Conservation (phyloP, 2,797 vertebrate genomes). For the Clarias fuscus region DNA sequence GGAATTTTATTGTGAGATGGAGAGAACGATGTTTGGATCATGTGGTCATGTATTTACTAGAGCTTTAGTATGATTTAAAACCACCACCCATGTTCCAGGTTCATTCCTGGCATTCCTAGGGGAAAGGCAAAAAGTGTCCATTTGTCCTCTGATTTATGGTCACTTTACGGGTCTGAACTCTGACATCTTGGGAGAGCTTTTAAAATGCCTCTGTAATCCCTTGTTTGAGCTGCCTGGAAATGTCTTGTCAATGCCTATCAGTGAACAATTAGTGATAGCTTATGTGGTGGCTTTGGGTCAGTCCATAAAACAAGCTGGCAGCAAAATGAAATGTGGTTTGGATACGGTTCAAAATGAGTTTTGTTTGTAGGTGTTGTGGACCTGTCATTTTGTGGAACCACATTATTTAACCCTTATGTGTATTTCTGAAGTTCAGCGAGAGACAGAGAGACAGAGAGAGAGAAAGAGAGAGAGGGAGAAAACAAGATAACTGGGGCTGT, state of each 20-base stretch:
- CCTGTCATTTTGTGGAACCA: neutral
- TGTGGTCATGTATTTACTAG: conserved; percentile 18
- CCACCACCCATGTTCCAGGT: conserved; percentile 24
- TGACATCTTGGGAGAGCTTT: conserved; percentile 75
- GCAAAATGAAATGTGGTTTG: neutral
- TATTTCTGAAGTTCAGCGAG: conserved; percentile 55
- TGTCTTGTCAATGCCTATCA: conserved; percentile 66
- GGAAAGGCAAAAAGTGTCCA: conserved; percentile 57
- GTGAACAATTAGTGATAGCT: conserved; percentile 61
- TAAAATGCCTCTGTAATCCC: conserved; percentile 79
- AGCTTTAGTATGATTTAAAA: conserved; percentile 30
- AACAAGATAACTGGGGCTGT: conserved; percentile 59
- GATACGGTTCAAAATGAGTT: neutral
- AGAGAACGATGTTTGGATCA: neutral
- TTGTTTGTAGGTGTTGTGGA: neutral
- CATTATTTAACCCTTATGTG: conserved; percentile 52
- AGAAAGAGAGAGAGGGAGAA: neutral
- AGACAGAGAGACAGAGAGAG: conserved; percentile 45
- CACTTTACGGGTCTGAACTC: conserved; percentile 70
- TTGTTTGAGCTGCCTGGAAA: conserved; percentile 60
- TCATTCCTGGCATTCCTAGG: conserved; percentile 46
- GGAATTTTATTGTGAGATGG: conserved; percentile 10
- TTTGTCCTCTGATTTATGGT: conserved; percentile 55
- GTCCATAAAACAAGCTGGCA: conserved; percentile 29
- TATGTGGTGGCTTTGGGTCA: conserved; percentile 49